Evolutionary conservation across 2,888 invertebrate genomes (phyloP), one percentile per base, ranked within the genome.

Genomic region (Melangyna quadrimaculata): DNA sequence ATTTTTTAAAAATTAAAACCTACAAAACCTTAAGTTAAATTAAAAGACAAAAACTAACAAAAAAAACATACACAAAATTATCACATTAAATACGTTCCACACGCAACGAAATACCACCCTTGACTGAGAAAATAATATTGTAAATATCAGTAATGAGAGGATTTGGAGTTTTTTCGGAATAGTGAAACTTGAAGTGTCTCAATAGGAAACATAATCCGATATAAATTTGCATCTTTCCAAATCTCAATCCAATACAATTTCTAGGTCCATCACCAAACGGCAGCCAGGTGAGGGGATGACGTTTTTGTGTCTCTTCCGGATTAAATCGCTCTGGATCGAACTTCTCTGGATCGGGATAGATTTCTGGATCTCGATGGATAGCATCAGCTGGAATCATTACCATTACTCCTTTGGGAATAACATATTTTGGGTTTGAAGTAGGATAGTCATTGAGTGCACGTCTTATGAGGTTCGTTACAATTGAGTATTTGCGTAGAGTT

Each of bases 281-380:
- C 22, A 91, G 37, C 89, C 89, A 91, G 1, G 90, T 75, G 67
- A 89, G 88, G 0, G 90, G 79, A 5, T 93, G 93, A 72, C 94
- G 89, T 55, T 91, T 92, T 0, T 92, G 90, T 70, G 93, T 93
- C 63, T 93, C 93, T 87, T 94, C 93, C 1, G 92, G 90, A 0
- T 92, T 89, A 89, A 94, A 95, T 87, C 95, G 91, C 43, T 94
- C 94, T 0, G 95, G 95, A 27, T 93, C 93, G 82, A 95, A 95
- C 63, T 91, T 93, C 2, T 94, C 92, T 0, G 95, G 95, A 9
- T 95, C 92, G 0, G 91, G 91, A 87, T 91, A 93, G 14, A 91
- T 88, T 7, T 90, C 88, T 0, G 91, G 90, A 88, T 94, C 94
- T 90, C 93, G 93, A 72, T 95, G 95, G 78, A 94, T 93, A 1